A percentile compares a stretch with the other conserved stretches of the same genome.
phyloP scores from a whole-genome alignment of 2,888 invertebrate species.

The Ashinkailepas kermadecensis region DNA sequence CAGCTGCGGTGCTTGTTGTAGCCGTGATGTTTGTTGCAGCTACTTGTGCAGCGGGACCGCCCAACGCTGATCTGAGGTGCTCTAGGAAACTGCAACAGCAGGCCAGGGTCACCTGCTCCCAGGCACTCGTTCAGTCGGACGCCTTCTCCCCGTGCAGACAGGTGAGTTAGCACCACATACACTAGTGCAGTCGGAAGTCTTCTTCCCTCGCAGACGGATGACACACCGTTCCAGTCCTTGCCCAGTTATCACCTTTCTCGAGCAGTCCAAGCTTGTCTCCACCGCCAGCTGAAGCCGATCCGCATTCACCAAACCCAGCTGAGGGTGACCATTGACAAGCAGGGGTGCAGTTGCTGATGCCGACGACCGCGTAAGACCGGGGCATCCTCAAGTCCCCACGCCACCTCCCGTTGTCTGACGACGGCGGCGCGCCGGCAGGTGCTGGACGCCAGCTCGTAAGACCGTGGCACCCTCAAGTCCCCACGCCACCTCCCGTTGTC shows the following conservation, averaged over 20 bases:
- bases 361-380: too few species aligned
- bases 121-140: conserved; percentile 52
- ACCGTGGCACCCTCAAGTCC: too few species aligned
- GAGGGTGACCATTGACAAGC: too few species aligned
- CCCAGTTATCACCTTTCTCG: too few species aligned
- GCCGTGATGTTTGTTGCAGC: background rate
- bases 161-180: conserved; percentile 38
- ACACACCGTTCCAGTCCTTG: too few species aligned
- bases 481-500: too few species aligned
- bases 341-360: too few species aligned
- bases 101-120: conserved; percentile 56
- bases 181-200: background rate
- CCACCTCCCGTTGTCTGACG: too few species aligned
- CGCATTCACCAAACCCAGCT: too few species aligned
- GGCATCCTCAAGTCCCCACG: too few species aligned
- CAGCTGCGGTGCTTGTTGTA: background rate
- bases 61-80: background rate
- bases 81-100: conserved; percentile 24
- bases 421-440: conserved; percentile 42
- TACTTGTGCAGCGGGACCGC: background rate
- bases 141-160: conserved; percentile 58
- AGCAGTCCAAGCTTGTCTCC: too few species aligned
- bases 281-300: too few species aligned
- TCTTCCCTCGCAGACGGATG: conserved; percentile 21
- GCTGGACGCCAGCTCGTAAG: conserved; percentile 56